phyloP scores from a whole-genome alignment of 1,140 invertebrate genomes.

The Oppia nitens region DNA sequence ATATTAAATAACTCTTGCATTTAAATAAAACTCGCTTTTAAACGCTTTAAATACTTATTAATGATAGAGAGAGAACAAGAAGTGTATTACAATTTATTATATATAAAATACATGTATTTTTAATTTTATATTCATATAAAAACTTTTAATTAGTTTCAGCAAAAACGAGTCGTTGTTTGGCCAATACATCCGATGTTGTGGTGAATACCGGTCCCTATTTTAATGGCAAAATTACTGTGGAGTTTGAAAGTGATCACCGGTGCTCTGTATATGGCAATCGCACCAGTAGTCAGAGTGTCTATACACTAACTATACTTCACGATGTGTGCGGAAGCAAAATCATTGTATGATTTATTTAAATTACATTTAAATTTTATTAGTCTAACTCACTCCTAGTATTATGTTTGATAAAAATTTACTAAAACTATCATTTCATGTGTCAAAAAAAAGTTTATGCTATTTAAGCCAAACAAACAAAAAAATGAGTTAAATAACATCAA shows the following conservation, averaged over 20 bases:
- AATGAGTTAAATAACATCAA: too few relatives aligned
- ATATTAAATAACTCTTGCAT: too few relatives aligned
- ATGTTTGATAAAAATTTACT: too few relatives aligned
- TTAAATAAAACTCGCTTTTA: constrained; percentile 3
- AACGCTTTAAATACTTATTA: not conserved
- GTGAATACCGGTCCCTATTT: constrained; percentile 61
- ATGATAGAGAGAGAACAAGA: not conserved
- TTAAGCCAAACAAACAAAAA: too few relatives aligned
- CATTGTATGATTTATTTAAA: constrained; percentile 30
- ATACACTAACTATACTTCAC: constrained; percentile 52
- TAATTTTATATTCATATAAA: not conserved
- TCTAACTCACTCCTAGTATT: too few relatives aligned
- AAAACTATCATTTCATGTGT: too few relatives aligned
- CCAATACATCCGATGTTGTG: constrained; percentile 53
- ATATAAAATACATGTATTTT: not conserved
- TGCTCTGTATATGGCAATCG: constrained; percentile 30
- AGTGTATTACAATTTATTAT: constrained; percentile 5
- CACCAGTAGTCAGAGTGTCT: constrained; percentile 44
- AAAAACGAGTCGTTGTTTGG: constrained; percentile 50
- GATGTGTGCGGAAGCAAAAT: constrained; percentile 52
- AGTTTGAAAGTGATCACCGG: constrained; percentile 27
- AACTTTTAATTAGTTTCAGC: constrained; percentile 44
- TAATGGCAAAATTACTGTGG: constrained; percentile 50
- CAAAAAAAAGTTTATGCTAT: too few relatives aligned
- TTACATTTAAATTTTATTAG: not conserved